Evolutionary conservation across 2,797 vertebrate species (phyloP), one percentile per base, ranked within the genome.

Genomic region (Malurus leucopterus): DNA sequence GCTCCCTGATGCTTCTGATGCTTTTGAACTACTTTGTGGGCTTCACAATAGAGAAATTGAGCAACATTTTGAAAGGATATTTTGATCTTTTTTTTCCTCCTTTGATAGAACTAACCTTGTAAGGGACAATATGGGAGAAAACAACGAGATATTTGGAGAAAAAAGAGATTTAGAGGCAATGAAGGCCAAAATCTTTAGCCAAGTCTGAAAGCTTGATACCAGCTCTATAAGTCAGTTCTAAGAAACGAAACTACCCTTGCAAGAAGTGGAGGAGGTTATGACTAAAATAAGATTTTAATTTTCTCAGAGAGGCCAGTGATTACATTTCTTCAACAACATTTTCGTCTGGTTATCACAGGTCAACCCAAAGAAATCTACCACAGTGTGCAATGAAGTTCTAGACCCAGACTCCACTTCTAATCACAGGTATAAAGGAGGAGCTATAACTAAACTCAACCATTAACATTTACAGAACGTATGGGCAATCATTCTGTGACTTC

Each of bases 51-150:
- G 32, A 70, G 54, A 75, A 71, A 62, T 0, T 8, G 12, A 85
- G 40, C 17, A 47, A 40, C 22, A 74, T 6, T 40, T 18, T 19
- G 32, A 74, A 32, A 74, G 13, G 4, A 21, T 36, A 8, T 11
- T 65, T 72, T n/a, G 7, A 0, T 5, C n/a, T n/a, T 14, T 43
- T 36, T 29, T 59, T 40, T 6, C 0, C 6, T 26, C 9, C 13
- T 62, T 63, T 4, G 2, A 55, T 0, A 57, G 11, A 15, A 71
- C 21, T 51, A 24, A 51, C 17, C 6, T 44, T 69, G 5, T 34
- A 77, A 80, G 21, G 29, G 29, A 65, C 23, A 59, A 40, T 41
- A 55, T 3, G 11, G 14, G 47, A 84, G 19, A 85, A 74, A 80
- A 73, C 6, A 80, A 38, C 30, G 53, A 21, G 21, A 5, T 26